phyloP scores from a whole-genome alignment of 2,888 invertebrate genomes.

The Dastarcus helophoroides region DNA sequence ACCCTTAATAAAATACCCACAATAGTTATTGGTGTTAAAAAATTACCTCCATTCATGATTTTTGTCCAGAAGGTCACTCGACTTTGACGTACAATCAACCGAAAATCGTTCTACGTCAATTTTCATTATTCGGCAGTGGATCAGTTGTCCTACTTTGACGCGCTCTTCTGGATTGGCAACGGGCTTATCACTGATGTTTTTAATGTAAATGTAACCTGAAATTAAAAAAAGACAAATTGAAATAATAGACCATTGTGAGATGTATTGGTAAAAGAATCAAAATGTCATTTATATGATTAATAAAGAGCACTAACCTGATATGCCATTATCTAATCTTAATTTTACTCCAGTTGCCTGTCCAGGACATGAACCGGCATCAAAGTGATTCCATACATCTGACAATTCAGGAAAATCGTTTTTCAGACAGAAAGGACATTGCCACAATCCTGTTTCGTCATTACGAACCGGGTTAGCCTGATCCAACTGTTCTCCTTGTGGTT shows the following conservation, averaged over 20 bases:
- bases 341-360: conserved; percentile 92
- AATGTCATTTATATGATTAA: too few species aligned
- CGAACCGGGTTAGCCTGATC: conserved; percentile 93
- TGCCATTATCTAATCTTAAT: conserved; percentile 74
- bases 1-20: conserved; percentile 47
- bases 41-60: conserved; percentile 75
- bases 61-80: conserved; percentile 83
- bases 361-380: conserved; percentile 90
- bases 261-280: too few species aligned
- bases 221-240: conserved; percentile 30
- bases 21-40: conserved; percentile 69
- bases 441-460: conserved; percentile 86
- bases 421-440: conserved; percentile 96
- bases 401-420: conserved; percentile 93
- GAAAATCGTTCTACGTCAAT: conserved; percentile 91
- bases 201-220: conserved; percentile 85
- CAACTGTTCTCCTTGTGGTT: conserved; percentile 85
- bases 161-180: conserved; percentile 89
- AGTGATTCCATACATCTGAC: conserved; percentile 97
- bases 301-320: conserved; percentile 64
- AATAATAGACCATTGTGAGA: too few species aligned
- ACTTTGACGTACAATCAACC: conserved; percentile 86
- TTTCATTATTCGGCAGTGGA: conserved; percentile 84
- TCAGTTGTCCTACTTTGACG: conserved; percentile 71
- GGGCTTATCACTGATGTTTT: conserved; percentile 86